A percentile compares a stretch with the other conserved stretches of the same genome.
Evolutionary conservation across 2,888 invertebrate genomes (phyloP).

Genomic region (Meliscaeva auricollis): DNA sequence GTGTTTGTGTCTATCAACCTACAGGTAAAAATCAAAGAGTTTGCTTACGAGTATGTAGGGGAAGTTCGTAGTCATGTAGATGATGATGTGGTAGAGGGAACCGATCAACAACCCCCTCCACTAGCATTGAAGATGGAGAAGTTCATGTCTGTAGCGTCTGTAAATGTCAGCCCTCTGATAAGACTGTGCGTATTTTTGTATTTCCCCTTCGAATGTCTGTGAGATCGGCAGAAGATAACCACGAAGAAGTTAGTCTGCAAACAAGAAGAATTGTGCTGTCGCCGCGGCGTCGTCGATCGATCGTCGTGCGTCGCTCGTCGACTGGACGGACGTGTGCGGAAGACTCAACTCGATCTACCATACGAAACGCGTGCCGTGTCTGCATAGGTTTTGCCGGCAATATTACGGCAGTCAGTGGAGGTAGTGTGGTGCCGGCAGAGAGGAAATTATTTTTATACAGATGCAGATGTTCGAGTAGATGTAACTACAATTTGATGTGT

Average conservation of each 20-base stretch:
- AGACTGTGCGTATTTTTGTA: conserved; percentile 44
- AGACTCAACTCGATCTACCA: conserved; percentile 52
- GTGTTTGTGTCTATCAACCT: neutral
- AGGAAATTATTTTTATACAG: conserved; percentile 35
- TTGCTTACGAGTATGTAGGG: conserved; percentile 45
- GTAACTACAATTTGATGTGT: conserved; percentile 23
- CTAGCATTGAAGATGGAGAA: conserved; percentile 38
- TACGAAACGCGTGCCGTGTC: conserved; percentile 71
- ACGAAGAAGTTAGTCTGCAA: conserved; percentile 50
- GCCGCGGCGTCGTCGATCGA: neutral
- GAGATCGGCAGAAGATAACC: conserved; percentile 55
- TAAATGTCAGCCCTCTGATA: conserved; percentile 55
- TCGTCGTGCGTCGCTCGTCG: neutral
- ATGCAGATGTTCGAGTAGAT: conserved; percentile 52
- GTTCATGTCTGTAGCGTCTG: conserved; percentile 19
- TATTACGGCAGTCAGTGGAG: neutral
- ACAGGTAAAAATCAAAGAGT: conserved; percentile 74
- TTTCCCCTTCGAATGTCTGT: conserved; percentile 62
- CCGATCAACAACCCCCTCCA: conserved; percentile 59
- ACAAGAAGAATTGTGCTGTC: conserved; percentile 36
- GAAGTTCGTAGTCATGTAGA: conserved; percentile 57
- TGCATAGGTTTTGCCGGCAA: conserved; percentile 25
- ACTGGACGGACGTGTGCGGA: conserved; percentile 46
- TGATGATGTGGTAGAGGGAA: conserved; percentile 14
- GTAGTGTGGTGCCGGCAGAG: conserved; percentile 12